Evolutionary conservation across 2,888 invertebrate genomes (phyloP), one percentile per base, ranked within the genome.

Genomic region (Paralinhomoeus sp.): DNA sequence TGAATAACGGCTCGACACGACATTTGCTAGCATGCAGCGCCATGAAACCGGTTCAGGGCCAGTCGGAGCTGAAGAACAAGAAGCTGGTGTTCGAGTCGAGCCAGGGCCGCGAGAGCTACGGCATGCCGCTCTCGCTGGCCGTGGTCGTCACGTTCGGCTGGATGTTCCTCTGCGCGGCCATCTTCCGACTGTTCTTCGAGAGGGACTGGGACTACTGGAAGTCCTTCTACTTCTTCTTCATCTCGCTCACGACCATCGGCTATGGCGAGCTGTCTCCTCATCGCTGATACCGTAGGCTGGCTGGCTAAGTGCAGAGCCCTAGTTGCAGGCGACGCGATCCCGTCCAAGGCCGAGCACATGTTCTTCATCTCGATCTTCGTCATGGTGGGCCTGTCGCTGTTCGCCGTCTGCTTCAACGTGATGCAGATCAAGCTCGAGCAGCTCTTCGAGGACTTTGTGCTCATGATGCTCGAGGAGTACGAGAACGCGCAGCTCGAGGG

Each of bases 181-280:
- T 60, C 15, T 60, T 58, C 43, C 50, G 57, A 12, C 40, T 24
- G 45, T 45, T 9, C 41, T 58, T 59, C 41, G 58, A 59, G 41
- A 53, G 56, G 36, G 57, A 58, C 40, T 59, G 59, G 59, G 60
- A 60, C 46, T 60, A n/a, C n/a, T n/a, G n/a, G n/a, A n/a, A n/a
- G n/a, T n/a, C n/a, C n/a, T n/a, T n/a, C n/a, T n/a, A n/a, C n/a
- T n/a, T n/a, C n/a, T n/a, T n/a, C n/a, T n/a, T n/a, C n/a, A n/a
- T n/a, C n/a, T n/a, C n/a, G n/a, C n/a, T n/a, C n/a, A n/a, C n/a
- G n/a, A n/a, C n/a, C n/a, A n/a, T n/a, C n/a, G n/a, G n/a, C n/a
- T n/a, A 60, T 46, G 60, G n/a, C n/a, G n/a, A n/a, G n/a, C n/a
- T n/a, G n/a, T n/a, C n/a, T n/a, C n/a, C n/a, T n/a, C n/a, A n/a